Conservation (phyloP, 1,140 invertebrate genomes). For the Papilio dardanus region DNA sequence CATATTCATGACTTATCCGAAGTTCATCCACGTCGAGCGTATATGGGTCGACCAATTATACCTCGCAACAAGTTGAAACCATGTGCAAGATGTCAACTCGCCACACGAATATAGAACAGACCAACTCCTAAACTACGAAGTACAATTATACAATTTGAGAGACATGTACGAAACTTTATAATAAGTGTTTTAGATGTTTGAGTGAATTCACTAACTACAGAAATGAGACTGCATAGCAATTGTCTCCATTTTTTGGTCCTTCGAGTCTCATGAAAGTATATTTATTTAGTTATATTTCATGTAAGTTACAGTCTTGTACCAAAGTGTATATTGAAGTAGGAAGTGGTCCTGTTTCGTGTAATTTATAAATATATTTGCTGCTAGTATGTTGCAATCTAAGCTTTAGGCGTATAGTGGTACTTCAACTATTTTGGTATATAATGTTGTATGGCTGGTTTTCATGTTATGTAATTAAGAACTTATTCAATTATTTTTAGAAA, state of each 20-base stretch:
- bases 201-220: too few species aligned
- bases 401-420: neutral
- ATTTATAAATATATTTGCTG: conserved; percentile 7
- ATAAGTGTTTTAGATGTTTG: neutral
- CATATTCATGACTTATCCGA: neutral
- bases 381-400: conserved; percentile 1
- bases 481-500: neutral
- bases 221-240: too few species aligned
- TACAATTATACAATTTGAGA: neutral
- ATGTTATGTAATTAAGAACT: neutral
- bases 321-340: conserved; percentile 8
- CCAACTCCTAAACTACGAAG: neutral
- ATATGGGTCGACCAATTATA: conserved; percentile 31
- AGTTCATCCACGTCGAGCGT: neutral
- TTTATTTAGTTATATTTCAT: neutral
- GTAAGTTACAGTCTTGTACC: neutral
- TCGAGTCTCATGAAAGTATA: neutral
- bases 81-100: conserved; percentile 34
- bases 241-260: too few species aligned
- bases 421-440: neutral
- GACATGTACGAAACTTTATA: neutral
- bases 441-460: neutral
- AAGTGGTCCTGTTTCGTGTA: conserved; percentile 19
- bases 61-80: conserved; percentile 26
- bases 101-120: conserved; percentile 21